Conservation (phyloP, 2,888 invertebrate genomes). For the Orthonychiurus folsomi region DNA sequence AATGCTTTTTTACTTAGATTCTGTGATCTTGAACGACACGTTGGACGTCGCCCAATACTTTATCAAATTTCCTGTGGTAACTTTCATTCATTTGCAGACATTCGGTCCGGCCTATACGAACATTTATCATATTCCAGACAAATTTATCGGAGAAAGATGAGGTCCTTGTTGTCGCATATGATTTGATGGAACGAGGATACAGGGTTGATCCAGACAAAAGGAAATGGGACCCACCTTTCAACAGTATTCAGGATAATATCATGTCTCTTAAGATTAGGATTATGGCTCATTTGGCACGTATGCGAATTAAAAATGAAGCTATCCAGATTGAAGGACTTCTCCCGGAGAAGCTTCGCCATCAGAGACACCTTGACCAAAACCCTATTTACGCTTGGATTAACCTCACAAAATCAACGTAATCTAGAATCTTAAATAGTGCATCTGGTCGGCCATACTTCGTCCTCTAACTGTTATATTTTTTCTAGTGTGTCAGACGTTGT, state of each 20-base stretch:
- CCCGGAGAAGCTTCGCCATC: slow-evolving; percentile 29
- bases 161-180: slow-evolving; percentile 29
- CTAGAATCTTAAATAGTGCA: no score
- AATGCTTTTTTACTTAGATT: neutral
- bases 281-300: slow-evolving; percentile 33
- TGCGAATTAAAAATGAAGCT: slow-evolving; percentile 33
- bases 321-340: slow-evolving; percentile 24
- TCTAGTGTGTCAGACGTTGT: no score
- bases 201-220: slow-evolving; percentile 24
- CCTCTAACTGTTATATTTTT: no score
- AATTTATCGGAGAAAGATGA: slow-evolving; percentile 23
- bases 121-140: slow-evolving; percentile 9
- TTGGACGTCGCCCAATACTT: neutral
- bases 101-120: no score
- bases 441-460: no score
- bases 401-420: slow-evolving; percentile 23
- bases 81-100: no score
- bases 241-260: slow-evolving; percentile 22
- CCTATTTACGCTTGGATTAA: slow-evolving; percentile 36
- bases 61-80: neutral
- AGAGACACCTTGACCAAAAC: slow-evolving; percentile 35
- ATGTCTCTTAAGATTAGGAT: slow-evolving; percentile 27
- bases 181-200: slow-evolving; percentile 32
- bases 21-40: neutral
- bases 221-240: slow-evolving; percentile 17